Conservation (phyloP, 2,113 vertebrate species). For the Elachura formosa region DNA sequence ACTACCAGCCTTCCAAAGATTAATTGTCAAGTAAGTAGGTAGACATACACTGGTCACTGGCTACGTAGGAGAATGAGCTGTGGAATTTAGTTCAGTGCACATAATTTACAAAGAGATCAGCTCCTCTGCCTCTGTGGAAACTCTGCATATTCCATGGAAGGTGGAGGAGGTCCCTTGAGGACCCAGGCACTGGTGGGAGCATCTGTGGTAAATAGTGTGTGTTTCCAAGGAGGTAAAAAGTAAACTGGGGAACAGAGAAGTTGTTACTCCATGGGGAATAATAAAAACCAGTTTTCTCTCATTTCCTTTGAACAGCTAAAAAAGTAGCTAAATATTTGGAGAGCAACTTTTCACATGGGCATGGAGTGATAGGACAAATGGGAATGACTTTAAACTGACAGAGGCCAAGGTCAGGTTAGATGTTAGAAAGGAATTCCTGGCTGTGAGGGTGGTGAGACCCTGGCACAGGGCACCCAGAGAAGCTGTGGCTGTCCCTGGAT, state of each 20-base stretch:
- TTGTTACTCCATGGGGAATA: constrained; percentile 70
- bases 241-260: constrained; percentile 66
- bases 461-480: background rate
- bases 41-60: constrained; percentile 23
- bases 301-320: constrained; percentile 79
- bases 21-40: constrained; percentile 44
- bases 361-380: background rate
- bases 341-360: background rate
- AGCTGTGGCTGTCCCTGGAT: background rate
- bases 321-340: background rate
- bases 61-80: constrained; percentile 56
- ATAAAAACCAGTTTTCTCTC: constrained; percentile 76
- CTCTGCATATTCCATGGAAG: constrained; percentile 30
- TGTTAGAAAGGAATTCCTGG: background rate
- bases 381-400: background rate
- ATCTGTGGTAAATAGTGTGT: constrained; percentile 53
- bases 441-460: accelerated
- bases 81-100: constrained; percentile 62
- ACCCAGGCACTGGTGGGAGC: constrained; percentile 63
- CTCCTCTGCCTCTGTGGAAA: constrained; percentile 59
- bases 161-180: background rate
- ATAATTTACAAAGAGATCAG: constrained; percentile 72
- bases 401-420: background rate
- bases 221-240: constrained; percentile 79
- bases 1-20: constrained; percentile 23